Base-by-base conservation (phyloP, 2,113 vertebrate genomes). In the Acrocephalus arundinaceus region DNA sequence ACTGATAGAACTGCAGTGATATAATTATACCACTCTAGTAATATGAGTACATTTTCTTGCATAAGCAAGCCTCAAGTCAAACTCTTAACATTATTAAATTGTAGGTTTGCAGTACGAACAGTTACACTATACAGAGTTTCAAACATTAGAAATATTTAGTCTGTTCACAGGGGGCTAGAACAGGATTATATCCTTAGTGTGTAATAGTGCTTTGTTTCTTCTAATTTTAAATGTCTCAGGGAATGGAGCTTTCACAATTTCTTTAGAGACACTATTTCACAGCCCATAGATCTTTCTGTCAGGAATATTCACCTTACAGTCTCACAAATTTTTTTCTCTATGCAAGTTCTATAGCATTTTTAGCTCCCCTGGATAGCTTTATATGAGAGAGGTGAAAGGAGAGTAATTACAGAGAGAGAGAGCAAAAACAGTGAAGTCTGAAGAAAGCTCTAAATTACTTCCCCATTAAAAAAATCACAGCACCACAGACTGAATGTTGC, bases 331-430 rank as follows among this genome's bases (percentile, higher is more conserved):
- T 90, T 96, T 88, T 61, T 45, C 77, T 97, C 94, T 94, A 71
- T 94, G 94, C 22, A 96, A 97, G 96, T 97, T 97, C 85, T 25
- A 91, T 96, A 95, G 55, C 81, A 72, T 95, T 97, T 98, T 97
- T 93, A 92, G 92, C 87, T 97, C 79, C 93, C 93, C 94, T 95
- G 94, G 78, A 91, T 96, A 95, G 94, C 93, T 97, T 97, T 97
- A 93, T 97, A 87, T 93, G 77, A 93, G 70, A 90, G 54, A 94
- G 78, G 80, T 96, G 61, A 97, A 97, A 93, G 89, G 90, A 85
- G 90, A 49, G 66, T 87, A 97, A 96, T 94, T 97, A 97, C 76
- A 88, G 88, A 96, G 93, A 96, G 94, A 93, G 35, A 86, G 48
- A 78, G 87, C 85, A 95, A 94, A 97, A 97, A 22, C 48, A 81